Evolutionary conservation across 2,797 vertebrate species (phyloP), one percentile per base, ranked within the genome.

Genomic region (Naso thynnoides): DNA sequence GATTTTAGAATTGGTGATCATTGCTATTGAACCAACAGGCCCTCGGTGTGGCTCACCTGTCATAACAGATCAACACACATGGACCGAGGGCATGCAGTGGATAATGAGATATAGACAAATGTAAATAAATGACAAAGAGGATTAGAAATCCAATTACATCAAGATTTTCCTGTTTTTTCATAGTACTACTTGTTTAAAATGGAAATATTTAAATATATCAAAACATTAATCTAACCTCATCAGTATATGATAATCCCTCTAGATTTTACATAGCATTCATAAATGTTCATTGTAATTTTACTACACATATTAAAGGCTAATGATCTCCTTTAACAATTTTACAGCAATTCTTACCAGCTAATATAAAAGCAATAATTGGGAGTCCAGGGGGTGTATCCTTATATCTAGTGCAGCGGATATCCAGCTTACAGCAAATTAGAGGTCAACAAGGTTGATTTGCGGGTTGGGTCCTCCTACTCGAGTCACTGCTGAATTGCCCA

Each of bases 371-470:
- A 76, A 60, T 73, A 49, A 69, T 42, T 69, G 39, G 47, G 68
- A 87, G 88, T 63, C 68, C 19, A 42, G 47, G n/a, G 77, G 73
- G 82, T 44, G 59, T 77, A 67, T 73, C 55, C 36, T 79, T 82
- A 82, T 76, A 88, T 91, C 88, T 86, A 88, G 71, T 78, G 77
- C 72, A 16, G 77, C 87, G 82, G 81, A 89, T 87, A 79, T 86
- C 52, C 82, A 81, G 83, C 79, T 62, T 45, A 69, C 86, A 83
- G 82, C 82, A 92, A 93, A 93, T 91, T 92, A 86, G 84, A 87
- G 92, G 91, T 93, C 91, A 92, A 77, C 87, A 76, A 78, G 79
- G 88, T 89, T 93, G 93, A 94, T 94, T 91, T 92, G 90, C 78
- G 44, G 81, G 72, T 76, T 71, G 66, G 83, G 70, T 87, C 83